Conservation (phyloP, 2,888 invertebrate species). For the Chloromyia formosa region DNA sequence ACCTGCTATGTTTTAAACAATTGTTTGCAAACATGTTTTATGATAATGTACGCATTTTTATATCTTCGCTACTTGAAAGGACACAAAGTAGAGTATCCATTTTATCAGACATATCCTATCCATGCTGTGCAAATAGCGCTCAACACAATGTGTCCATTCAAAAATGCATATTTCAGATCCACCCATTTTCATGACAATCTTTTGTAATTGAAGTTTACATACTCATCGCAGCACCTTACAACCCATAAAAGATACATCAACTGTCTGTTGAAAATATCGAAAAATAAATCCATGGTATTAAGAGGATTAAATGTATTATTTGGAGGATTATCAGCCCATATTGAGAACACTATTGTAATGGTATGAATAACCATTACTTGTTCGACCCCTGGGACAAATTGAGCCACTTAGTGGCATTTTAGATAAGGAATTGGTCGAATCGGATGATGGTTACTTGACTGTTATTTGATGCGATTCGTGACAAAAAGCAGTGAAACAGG, state of each 20-base stretch:
- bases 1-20: too few species aligned
- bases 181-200: conserved; percentile 37
- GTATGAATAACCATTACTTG: conserved; percentile 16
- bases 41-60: background rate
- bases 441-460: background rate
- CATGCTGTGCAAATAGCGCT: background rate
- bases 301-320: conserved; percentile 35
- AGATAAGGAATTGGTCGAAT: conserved; percentile 9
- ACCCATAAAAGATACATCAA: background rate
- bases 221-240: too few species aligned
- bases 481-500: background rate
- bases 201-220: conserved; percentile 12
- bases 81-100: background rate
- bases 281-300: conserved; percentile 19
- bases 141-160: background rate
- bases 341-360: conserved; percentile 26
- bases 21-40: too few species aligned
- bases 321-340: conserved; percentile 8
- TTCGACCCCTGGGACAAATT: background rate
- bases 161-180: conserved; percentile 1
- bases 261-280: background rate
- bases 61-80: background rate
- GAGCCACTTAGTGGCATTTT: conserved; percentile 26
- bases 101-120: background rate
- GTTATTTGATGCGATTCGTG: background rate